Conservation (phyloP, 30 jellyfish, hydroid and myxozoan species). For the Aurelia coerulea region DNA sequence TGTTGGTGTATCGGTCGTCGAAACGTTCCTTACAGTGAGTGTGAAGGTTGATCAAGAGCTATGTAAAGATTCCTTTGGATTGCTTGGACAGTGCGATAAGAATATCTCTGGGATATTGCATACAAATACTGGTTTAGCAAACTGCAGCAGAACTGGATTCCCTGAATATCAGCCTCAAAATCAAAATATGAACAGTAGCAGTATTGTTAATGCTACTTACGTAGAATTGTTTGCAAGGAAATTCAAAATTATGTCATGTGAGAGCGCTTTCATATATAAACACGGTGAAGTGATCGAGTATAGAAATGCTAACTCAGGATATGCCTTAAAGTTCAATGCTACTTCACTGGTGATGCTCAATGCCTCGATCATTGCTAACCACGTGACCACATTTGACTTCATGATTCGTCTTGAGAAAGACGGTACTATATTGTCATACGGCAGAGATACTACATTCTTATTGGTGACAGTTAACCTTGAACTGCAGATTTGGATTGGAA, state of each 20-base stretch:
- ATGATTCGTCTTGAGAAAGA: conserved; percentile 37
- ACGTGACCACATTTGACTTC: conserved; percentile 35
- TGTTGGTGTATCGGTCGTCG: conserved; percentile 9
- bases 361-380: conserved; percentile 8
- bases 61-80: conserved; percentile 26
- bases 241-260: conserved; percentile 29
- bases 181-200: neutral
- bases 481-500: conserved; percentile 45
- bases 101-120: neutral
- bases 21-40: conserved; percentile 32
- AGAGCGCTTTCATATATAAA: conserved; percentile 41
- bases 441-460: conserved; percentile 30
- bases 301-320: conserved; percentile 61
- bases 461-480: conserved; percentile 20
- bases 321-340: conserved; percentile 51
- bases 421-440: conserved; percentile 63
- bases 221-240: neutral
- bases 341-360: conserved; percentile 55
- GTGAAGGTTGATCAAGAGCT: neutral
- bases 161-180: neutral
- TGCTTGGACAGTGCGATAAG: conserved; percentile 47
- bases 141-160: conserved; percentile 18
- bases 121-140: neutral
- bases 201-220: conserved; percentile 11
- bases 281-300: conserved; percentile 34